Conservation (phyloP, 2,888 invertebrate genomes). For the Incurvaria masculella region DNA sequence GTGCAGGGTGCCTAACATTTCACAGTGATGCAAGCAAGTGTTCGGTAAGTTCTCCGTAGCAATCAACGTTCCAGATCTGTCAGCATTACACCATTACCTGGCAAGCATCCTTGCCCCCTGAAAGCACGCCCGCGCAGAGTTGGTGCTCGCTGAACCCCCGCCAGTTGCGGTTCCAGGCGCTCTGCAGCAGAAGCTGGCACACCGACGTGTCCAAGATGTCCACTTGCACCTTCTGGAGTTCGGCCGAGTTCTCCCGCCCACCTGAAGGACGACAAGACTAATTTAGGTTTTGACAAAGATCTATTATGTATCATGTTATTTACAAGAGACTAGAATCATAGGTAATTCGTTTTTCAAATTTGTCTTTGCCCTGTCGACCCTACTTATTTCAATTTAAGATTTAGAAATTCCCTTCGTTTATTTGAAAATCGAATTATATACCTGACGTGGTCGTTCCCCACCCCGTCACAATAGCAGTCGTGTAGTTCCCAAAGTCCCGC, state of each 20-base stretch:
- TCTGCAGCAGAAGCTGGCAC: background rate
- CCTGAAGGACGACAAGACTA: background rate
- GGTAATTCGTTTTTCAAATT: too few species aligned
- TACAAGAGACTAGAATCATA: too few species aligned
- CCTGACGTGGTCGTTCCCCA: constrained; percentile 36
- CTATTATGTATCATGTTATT: too few species aligned
- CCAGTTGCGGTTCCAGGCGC: constrained; percentile 1
- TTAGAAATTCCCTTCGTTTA: too few species aligned
- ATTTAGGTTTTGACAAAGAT: background rate
- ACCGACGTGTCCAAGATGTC: background rate
- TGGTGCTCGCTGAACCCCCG: constrained; percentile 1
- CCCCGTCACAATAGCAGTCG: constrained; percentile 46
- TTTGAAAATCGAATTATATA: too few species aligned
- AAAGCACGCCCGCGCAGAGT: constrained; percentile 2
- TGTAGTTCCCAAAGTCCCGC: constrained; percentile 19
- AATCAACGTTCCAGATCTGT: too few species aligned
- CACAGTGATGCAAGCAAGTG: too few species aligned
- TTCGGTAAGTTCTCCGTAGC: too few species aligned
- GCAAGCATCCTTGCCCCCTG: constrained; percentile 1
- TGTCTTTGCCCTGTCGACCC: too few species aligned
- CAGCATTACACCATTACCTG: too few species aligned
- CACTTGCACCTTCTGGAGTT: background rate
- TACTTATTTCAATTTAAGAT: too few species aligned
- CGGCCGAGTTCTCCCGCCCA: background rate
- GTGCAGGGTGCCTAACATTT: too few species aligned